Base-by-base conservation (phyloP, 2,888 invertebrate genomes). In the Lordiphosa fenestrarum region DNA sequence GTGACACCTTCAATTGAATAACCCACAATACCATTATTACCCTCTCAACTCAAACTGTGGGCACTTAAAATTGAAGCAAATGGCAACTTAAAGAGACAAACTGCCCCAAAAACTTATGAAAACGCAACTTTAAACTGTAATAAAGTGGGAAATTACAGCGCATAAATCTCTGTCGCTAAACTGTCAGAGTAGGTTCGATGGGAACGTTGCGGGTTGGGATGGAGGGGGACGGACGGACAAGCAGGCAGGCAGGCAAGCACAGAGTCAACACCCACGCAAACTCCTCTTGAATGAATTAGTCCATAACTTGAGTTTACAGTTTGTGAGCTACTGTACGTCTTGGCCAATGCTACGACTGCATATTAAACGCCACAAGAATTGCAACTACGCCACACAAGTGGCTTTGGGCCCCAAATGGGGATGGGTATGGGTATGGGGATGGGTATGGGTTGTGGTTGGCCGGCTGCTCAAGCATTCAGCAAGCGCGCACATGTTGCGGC, bases 91-190 rank as follows among this genome's bases (percentile, higher is more conserved):
- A 71, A 54, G 52, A 46, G 59, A 58, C 54, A 65, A 72, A 75
- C 59, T 60, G 53, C 71, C 58, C 52, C 50, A 55, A 75, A 73
- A 82, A 83, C 77, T 70, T 83, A 80, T 69, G 76, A 73, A 78
- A 78, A 83, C 68, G 84, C 84, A 80, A 78, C 71, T 78, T 84
- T 80, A 81, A 80, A 80, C 78, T 71, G 83, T 73, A 83, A 84
- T 84, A 84, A 84, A 84, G 76, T 82, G 76, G 84, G 75, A 84
- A 84, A 85, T 84, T 73, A 78, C 75, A 70, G 73, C 59, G 64
- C 76, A 84, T 85, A 84, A 84, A 84, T 84, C 84, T 82, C 73
- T 84, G 83, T 84, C 85, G 67, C 69, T 63, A 60, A 81, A 71
- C 75, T 84, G 83, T 84, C 85, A 83, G 61, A 23, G 41, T 47